Base-by-base conservation (phyloP, 2,113 vertebrate genomes). In the Sylvia atricapilla region DNA sequence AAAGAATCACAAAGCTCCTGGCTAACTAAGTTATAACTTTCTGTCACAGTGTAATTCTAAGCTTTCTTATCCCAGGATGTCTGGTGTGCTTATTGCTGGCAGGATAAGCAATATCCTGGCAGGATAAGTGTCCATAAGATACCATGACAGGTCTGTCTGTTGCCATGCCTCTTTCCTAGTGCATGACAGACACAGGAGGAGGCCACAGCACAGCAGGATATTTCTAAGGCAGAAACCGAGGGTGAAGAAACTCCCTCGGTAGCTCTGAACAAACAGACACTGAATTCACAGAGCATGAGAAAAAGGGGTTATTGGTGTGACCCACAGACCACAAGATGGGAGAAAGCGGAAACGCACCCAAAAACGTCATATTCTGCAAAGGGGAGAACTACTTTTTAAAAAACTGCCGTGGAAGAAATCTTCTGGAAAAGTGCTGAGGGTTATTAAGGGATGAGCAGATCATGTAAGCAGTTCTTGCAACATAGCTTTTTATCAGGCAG, bases 121-220 rank as follows among this genome's bases (percentile, higher is more conserved):
- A 4, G 23, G 14, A 55, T 27, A 8, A 37, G 25, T 3, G 4
- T 33, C 53, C n/a, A 11, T 5, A 16, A 58, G 80, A 63, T 74
- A 68, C 41, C 25, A 58, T 0, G 0, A 77, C 20, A 85, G 13
- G 13, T 44, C 22, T 64, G 7, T 33, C 24, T 2, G 0, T 44
- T 85, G 49, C 31, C 27, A 9, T 76, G 37, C 23, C 55, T 67
- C 52, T 88, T 85, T 69, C 63, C 62, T 31, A 84, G 46, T 60
- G 44, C 30, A 6, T 19, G 43, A 39, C 50, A 50, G 46, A 41
- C 41, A 13, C 2, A 28, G 47, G 33, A 74, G 47, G 35, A 67
- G 70, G 33, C 35, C 56, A 67, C 24, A 76, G 17, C 25, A n/a
- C 6, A 39, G 41, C 33, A 55, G 55, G 37, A 39, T 58, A 63